Percentiles rank a stretch among this genome's conserved stretches.
phyloP scores from a whole-genome alignment of 1,140 invertebrate species.

The Ostrea denselamellosa region DNA sequence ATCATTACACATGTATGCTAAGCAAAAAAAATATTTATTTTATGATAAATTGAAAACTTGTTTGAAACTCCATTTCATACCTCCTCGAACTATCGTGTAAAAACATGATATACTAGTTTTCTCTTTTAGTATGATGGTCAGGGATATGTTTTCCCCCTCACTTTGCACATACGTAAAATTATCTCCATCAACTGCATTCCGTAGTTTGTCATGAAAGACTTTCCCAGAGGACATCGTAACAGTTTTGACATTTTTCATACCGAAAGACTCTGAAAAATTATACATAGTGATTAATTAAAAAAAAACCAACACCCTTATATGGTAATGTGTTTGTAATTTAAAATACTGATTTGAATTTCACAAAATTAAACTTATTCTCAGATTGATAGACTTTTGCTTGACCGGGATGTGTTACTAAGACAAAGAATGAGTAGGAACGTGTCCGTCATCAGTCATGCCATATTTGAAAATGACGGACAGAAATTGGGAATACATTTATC shows the following conservation, averaged over 20 bases:
- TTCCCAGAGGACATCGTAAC: not conserved
- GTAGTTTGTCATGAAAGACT: not conserved
- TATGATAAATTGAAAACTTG: not conserved
- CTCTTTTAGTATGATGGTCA: not conserved
- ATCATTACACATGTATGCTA: not conserved
- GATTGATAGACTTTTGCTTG: no score
- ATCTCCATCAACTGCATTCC: not conserved
- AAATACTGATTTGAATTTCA: no score
- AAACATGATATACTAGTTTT: not conserved
- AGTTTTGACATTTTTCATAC: not conserved
- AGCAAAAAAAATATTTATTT: not conserved
- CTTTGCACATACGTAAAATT: not conserved
- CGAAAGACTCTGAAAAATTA: not conserved
- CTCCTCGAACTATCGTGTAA: not conserved
- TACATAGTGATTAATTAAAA: not conserved
- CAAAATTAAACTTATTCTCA: no score
- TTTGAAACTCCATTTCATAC: not conserved
- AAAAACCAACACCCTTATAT: not conserved
- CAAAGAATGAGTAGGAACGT: no score
- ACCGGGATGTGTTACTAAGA: no score
- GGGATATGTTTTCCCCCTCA: not conserved
- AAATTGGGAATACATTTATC: no score
- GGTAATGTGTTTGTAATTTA: no score
- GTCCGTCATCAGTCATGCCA: no score
- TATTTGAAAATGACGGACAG: no score